A percentile compares a stretch with the other conserved stretches of the same genome.
Conservation (phyloP, 37 sponge, comb jelly and placozoan genomes). For the Amphimedon queenslandica region DNA sequence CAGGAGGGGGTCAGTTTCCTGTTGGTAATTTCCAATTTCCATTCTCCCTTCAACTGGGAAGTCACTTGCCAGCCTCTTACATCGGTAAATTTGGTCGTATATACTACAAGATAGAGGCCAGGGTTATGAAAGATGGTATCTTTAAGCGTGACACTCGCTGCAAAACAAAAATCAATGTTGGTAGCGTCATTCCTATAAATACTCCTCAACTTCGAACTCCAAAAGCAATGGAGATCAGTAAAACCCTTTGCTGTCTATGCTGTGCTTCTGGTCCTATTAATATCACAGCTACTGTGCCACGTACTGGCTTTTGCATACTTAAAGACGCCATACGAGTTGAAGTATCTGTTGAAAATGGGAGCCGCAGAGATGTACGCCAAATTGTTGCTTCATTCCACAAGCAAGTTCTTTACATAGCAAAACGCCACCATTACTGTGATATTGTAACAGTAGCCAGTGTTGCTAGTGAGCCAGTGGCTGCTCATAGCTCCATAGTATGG, state of each 20-base stretch:
- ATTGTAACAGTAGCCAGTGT: not conserved
- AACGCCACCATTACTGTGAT: not conserved
- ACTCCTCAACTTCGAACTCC: constrained; percentile 19
- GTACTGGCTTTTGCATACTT: constrained; percentile 55
- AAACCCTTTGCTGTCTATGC: constrained; percentile 67
- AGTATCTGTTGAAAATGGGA: constrained; percentile 37
- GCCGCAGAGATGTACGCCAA: constrained; percentile 19
- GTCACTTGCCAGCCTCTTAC: constrained; percentile 12
- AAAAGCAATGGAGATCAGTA: constrained; percentile 19
- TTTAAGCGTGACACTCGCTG: constrained; percentile 46
- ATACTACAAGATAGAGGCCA: constrained; percentile 39
- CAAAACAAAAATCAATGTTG: not conserved
- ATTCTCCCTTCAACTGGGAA: constrained; percentile 8
- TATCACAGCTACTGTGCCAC: constrained; percentile 28
- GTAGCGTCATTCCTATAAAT: constrained; percentile 52
- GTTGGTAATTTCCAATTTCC: constrained; percentile 34
- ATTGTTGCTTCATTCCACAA: constrained; percentile 23
- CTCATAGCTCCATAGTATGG: not conserved
- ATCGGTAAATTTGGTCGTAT: constrained; percentile 36
- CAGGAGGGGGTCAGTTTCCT: constrained; percentile 8
- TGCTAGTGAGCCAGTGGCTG: not conserved
- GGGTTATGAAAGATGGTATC: constrained; percentile 26
- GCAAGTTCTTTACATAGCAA: constrained; percentile 28
- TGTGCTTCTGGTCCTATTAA: constrained; percentile 62
- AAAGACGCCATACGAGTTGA: constrained; percentile 38